Percentiles rank a stretch among this genome's conserved stretches.
Evolutionary conservation across 1,140 invertebrate species (phyloP).

Genomic region (Mercenaria mercenaria): DNA sequence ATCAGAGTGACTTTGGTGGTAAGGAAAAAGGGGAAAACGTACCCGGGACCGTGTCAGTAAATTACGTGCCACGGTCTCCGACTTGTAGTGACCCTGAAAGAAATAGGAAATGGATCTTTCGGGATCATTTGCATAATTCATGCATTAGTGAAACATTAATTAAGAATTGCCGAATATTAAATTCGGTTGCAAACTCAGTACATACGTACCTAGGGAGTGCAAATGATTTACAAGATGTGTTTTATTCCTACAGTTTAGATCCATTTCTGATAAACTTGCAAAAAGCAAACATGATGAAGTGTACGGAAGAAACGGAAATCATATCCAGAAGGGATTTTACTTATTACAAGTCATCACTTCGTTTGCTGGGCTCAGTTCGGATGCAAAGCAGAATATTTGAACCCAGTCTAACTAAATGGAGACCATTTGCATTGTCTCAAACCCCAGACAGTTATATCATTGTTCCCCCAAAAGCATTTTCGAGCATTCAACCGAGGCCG

Average conservation of each 20-base stretch:
- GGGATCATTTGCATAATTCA: background rate
- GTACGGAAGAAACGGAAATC: background rate
- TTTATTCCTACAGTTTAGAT: no score
- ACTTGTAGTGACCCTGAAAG: background rate
- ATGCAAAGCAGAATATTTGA: slow-evolving; percentile 38
- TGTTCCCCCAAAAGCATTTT: background rate
- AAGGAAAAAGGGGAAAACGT: background rate
- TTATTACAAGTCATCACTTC: background rate
- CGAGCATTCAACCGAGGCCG: slow-evolving; percentile 6
- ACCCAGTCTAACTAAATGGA: background rate
- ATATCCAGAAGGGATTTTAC: background rate
- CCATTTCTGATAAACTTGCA: background rate
- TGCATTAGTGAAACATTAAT: background rate
- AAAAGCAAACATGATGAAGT: background rate
- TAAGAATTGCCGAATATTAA: background rate
- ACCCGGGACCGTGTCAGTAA: no score
- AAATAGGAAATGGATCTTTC: background rate
- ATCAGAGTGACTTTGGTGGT: background rate
- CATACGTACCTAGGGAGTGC: no score
- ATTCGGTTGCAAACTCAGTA: background rate
- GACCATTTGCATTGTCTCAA: background rate
- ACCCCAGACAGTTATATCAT: background rate
- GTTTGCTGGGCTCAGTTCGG: background rate
- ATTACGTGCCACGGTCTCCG: background rate
- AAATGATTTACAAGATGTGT: no score